Base-by-base conservation (phyloP, 2,888 invertebrate species). In the Lysandra bellargus region DNA sequence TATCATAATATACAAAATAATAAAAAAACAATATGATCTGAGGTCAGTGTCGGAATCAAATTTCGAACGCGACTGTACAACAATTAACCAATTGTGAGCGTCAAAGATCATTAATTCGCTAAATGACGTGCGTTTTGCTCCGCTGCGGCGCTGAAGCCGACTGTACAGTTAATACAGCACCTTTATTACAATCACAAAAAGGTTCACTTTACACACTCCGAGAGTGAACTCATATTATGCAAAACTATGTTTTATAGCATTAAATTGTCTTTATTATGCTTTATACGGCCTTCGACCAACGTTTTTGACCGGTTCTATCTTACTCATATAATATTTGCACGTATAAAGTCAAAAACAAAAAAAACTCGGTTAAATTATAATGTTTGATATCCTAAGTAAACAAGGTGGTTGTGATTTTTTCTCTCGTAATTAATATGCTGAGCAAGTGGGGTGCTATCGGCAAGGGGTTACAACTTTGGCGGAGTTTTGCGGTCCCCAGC, bases 91-190 rank as follows among this genome's bases (percentile, higher is more conserved):
- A 78, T 53, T 40, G 73, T 23, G 72, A 73, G 72, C 78, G 78
- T 57, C 73, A 57, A 73, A 78, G 78, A 78, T 73, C 78, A 78
- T 78, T 78, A 78, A 78, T 53, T 78, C 57, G n/a, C 53, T 72
- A 78, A 76, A 78, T 57, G 72, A 57, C 44, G 73, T 53, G 73
- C 78, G 73, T 73, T 72, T 72, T 57, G 78, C 57, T 78, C 73
- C 57, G 78, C 78, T 57, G 69, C 69, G 33, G 69, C 33, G 33
- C 69, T 69, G 69, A 37, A 14, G 57, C 72, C 40, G 44, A 33
- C 14, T 57, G 76, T 76, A 57, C 76, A 17, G 14, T 53, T 14
- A 9, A 9, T 12, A 57, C 57, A 57, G 17, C 57, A 17, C 57
- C 57, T 57, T 57, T 57, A 57, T 57, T 17, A 57, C 17, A 57